Evolutionary conservation across 1,140 invertebrate genomes (phyloP).

Genomic region (Notospermus geniculatus): DNA sequence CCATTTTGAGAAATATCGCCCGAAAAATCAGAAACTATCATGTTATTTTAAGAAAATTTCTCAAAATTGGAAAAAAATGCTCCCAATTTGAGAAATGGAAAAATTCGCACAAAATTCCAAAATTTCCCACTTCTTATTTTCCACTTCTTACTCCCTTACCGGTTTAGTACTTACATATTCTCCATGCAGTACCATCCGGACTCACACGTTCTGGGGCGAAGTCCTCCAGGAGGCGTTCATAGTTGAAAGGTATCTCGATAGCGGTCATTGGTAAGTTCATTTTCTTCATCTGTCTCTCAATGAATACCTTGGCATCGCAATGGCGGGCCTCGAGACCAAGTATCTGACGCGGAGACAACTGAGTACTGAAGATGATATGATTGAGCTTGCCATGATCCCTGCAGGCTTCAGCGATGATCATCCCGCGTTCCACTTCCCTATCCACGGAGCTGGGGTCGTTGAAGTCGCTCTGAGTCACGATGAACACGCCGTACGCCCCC

Average conservation of each 20-base stretch:
- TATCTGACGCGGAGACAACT: conserved; percentile 36
- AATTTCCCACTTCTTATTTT: no score
- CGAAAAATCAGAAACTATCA: no score
- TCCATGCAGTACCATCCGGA: conserved; percentile 22
- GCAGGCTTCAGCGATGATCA: conserved; percentile 43
- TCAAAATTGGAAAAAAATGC: no score
- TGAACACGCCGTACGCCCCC: conserved; percentile 36
- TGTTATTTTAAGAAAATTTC: no score
- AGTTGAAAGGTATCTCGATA: conserved; percentile 41
- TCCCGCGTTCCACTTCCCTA: conserved; percentile 37
- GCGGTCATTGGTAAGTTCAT: conserved; percentile 36
- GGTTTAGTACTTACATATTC: conserved; percentile 26
- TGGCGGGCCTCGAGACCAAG: conserved; percentile 37
- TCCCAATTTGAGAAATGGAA: no score
- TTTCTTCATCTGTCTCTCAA: conserved; percentile 41
- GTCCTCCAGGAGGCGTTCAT: conserved; percentile 37
- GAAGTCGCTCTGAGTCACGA: conserved; percentile 40
- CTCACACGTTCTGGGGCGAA: conserved; percentile 30
- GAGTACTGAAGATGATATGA: conserved; percentile 46
- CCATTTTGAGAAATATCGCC: no score
- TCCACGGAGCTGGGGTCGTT: conserved; percentile 34
- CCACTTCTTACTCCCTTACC: neutral
- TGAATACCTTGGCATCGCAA: conserved; percentile 45
- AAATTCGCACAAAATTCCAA: no score
- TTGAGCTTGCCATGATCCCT: conserved; percentile 21